These are phyloP conservation scores for Cyclophora albipunctata DNA, from an alignment of 2,888 invertebrate genomes.

Conservation along the genomic window DNA sequence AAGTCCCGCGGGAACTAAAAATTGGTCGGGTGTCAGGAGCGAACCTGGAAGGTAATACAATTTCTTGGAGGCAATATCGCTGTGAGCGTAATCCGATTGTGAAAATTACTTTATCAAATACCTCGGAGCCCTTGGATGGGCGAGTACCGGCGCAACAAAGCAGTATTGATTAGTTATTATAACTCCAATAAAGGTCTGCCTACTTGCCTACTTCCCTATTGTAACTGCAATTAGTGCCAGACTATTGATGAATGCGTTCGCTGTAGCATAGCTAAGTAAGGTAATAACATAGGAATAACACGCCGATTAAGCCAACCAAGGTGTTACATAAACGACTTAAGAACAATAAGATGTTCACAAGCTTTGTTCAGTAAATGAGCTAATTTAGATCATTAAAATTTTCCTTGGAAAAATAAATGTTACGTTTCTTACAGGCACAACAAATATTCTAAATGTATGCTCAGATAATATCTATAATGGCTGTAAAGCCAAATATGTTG, in stretches of 20 bases:
- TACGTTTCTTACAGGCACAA: too few relatives aligned
- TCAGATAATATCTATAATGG: too few relatives aligned
- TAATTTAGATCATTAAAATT: too few relatives aligned
- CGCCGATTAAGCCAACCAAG: neutral
- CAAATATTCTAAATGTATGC: too few relatives aligned
- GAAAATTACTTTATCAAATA: conserved; percentile 32
- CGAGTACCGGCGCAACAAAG: neutral
- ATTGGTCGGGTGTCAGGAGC: conserved; percentile 3
- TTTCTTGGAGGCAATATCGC: conserved; percentile 38
- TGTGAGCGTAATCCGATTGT: conserved; percentile 40
- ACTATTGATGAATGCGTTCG: too few relatives aligned
- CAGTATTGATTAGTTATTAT: conserved; percentile 7
- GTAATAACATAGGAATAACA: neutral
- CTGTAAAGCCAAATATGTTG: too few relatives aligned
- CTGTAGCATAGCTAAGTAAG: too few relatives aligned
- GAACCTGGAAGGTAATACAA: conserved; percentile 43
- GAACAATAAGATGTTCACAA: too few relatives aligned
- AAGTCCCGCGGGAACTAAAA: neutral
- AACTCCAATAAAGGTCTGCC: conserved; percentile 6
- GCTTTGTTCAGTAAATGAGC: too few relatives aligned
- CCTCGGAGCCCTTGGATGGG: conserved; percentile 6
- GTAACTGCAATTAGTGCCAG: conserved; percentile 6
- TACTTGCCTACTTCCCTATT: conserved; percentile 17
- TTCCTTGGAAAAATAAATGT: too few relatives aligned
- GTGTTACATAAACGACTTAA: conserved; percentile 1